phyloP scores from a whole-genome alignment of 64 coral and sea anemone genomes.

The Montipora efflorescens region DNA sequence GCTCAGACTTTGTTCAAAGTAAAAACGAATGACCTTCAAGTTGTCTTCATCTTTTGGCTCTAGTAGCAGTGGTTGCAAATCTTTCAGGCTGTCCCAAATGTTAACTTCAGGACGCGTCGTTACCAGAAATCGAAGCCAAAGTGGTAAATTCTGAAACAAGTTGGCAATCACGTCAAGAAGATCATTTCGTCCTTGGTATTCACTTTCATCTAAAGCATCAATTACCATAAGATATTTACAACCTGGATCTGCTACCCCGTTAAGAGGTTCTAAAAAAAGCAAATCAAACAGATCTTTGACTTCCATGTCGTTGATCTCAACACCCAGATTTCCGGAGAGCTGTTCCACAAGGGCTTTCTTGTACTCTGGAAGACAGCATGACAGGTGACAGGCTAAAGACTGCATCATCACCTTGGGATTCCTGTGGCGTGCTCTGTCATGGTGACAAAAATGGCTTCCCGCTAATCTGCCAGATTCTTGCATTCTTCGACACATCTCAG shows the following conservation, averaged over 20 bases:
- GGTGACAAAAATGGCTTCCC: slow-evolving; percentile 59
- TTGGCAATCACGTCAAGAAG: slow-evolving; percentile 20
- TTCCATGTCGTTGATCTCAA: slow-evolving; percentile 20
- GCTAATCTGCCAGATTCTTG: slow-evolving; percentile 14
- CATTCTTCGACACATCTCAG: slow-evolving; percentile 32
- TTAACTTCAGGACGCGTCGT: slow-evolving; percentile 52
- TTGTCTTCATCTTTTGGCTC: slow-evolving; percentile 10
- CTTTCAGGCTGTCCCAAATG: not conserved
- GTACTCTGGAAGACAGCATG: slow-evolving; percentile 32
- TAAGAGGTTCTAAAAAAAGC: slow-evolving; percentile 50
- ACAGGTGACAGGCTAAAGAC: slow-evolving; percentile 51
- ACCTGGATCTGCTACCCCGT: not conserved
- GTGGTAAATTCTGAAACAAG: slow-evolving; percentile 26
- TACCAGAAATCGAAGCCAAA: slow-evolving; percentile 35
- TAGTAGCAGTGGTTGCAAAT: not conserved
- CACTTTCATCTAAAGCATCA: slow-evolving; percentile 69
- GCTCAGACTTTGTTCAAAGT: not conserved
- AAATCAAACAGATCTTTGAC: slow-evolving; percentile 59
- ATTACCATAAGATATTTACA: slow-evolving; percentile 8
- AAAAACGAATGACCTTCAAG: not conserved
- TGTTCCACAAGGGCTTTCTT: slow-evolving; percentile 14
- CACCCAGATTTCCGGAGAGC: slow-evolving; percentile 43
- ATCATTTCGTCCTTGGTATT: slow-evolving; percentile 26
- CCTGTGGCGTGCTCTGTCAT: slow-evolving; percentile 31
- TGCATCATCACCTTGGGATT: slow-evolving; percentile 58